These are phyloP conservation scores for Psix sp. DNA, from an alignment of 1,140 invertebrate genomes.

Conservation along the genomic window DNA sequence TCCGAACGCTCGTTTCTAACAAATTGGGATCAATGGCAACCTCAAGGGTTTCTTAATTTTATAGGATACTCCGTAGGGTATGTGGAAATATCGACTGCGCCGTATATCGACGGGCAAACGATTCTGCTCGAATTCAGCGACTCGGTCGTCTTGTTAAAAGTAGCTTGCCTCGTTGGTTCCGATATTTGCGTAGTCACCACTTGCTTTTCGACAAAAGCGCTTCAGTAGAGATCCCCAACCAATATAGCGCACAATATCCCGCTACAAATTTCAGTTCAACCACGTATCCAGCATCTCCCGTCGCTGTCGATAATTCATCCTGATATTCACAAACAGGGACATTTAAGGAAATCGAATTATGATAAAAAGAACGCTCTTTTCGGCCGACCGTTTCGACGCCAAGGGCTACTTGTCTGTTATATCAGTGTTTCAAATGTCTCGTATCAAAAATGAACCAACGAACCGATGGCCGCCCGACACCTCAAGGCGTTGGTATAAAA, in stretches of 20 bases:
- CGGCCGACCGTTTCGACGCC: conserved; percentile 41
- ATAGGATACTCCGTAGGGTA: conserved; percentile 62
- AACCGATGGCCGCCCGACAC: conserved; percentile 62
- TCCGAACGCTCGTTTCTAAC: conserved; percentile 55
- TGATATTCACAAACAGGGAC: conserved; percentile 11
- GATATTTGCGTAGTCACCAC: conserved; percentile 68
- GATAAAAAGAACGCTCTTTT: conserved; percentile 21
- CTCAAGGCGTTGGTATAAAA: conserved; percentile 69
- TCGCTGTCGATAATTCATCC: conserved; percentile 1
- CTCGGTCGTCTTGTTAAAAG: conserved; percentile 68
- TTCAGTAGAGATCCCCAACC: conserved; percentile 59
- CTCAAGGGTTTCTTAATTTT: conserved; percentile 68
- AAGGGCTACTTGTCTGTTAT: conserved; percentile 67
- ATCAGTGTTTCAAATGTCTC: conserved; percentile 62
- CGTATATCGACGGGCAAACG: conserved; percentile 34
- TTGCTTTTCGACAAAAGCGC: conserved; percentile 62
- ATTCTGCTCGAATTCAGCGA: conserved; percentile 24
- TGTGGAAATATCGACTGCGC: conserved; percentile 49
- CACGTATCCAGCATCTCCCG: neutral
- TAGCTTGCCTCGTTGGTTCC: conserved; percentile 68
- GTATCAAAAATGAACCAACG: conserved; percentile 38
- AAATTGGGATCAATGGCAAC: conserved; percentile 69
- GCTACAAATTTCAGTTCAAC: conserved; percentile 14
- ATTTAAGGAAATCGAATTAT: conserved; percentile 20
- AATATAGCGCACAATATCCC: neutral